Base-by-base conservation (phyloP, 2,797 vertebrate species). In the Liparis tanakae region DNA sequence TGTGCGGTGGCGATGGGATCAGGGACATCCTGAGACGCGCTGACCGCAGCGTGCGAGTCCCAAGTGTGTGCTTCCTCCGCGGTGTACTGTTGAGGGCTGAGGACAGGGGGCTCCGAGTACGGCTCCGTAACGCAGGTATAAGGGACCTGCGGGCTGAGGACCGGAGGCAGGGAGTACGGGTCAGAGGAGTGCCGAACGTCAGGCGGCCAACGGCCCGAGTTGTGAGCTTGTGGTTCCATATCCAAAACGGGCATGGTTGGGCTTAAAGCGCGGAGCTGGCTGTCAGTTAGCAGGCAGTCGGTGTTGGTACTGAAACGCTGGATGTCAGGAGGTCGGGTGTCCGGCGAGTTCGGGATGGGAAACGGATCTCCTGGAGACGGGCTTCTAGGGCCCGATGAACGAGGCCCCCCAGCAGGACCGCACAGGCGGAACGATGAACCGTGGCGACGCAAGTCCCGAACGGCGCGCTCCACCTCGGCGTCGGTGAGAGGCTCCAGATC, bases 81-180 rank as follows among this genome's bases (percentile, higher is more conserved):
- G 3, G 36, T n/a, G 61, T 34, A 81, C 22, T 1, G 50, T 14
- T 89, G 86, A 69, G 89, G 92, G 72, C 88, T 91, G 75, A 94
- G 92, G 56, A 89, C 55, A 20, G 91, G 91, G 7, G 89, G 90
- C 1, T 92, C 90, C 0, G 80, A 85, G 54, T 90, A 89, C 0
- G 37, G 18, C 20, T 87, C 81, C 41, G 59, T 44, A 15, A n/a
- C 4, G 53, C 75, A 10, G 5, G 10, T 36, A 61, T 75, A 66
- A 1, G 74, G 62, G 10, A 78, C n/a, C 72, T 92, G 88, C 43
- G 91, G 92, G 67, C 92, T 93, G 34, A 93, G 91, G 43, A 88
- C 83, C 0, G 91, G 89, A 15, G 91, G 88, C n/a, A 88, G 69
- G 12, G 64, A 55, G 70, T 88, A 89, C 8, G 82, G 86, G 41